Evolutionary conservation across 2,888 invertebrate species (phyloP).

Genomic region (Marronus borbonicus): DNA sequence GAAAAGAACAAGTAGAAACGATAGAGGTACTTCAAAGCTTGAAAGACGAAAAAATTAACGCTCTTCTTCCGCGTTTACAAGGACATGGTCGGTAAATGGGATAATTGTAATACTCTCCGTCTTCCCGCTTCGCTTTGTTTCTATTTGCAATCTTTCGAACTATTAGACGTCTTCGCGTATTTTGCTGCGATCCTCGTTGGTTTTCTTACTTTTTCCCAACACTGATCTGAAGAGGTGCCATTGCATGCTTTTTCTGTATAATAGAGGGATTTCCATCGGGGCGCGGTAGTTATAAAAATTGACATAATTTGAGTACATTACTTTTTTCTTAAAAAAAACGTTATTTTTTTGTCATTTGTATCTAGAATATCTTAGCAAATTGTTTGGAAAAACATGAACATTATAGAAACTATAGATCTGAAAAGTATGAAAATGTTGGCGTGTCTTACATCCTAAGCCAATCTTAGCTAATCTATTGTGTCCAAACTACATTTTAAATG

Average conservation of each 20-base stretch:
- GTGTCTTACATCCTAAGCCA: too few relatives aligned
- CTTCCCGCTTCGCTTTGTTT: conserved; percentile 3
- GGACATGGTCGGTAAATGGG: conserved; percentile 45
- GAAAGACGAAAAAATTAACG: conserved; percentile 43
- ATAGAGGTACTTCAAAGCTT: conserved; percentile 32
- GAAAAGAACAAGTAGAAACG: conserved; percentile 7
- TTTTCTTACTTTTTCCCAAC: background rate
- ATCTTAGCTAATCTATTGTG: too few relatives aligned
- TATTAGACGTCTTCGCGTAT: background rate
- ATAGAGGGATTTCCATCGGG: too few relatives aligned
- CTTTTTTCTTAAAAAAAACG: too few relatives aligned
- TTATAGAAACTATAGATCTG: too few relatives aligned
- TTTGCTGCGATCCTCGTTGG: background rate
- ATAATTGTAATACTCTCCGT: conserved; percentile 42
- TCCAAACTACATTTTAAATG: too few relatives aligned
- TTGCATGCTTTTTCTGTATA: background rate
- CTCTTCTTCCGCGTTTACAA: conserved; percentile 47
- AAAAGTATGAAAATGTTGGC: too few relatives aligned
- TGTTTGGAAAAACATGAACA: too few relatives aligned
- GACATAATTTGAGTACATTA: too few relatives aligned
- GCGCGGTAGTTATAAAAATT: too few relatives aligned
- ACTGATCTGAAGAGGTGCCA: background rate
- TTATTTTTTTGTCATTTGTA: too few relatives aligned
- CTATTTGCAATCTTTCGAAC: conserved; percentile 21
- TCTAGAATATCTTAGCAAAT: too few relatives aligned